phyloP scores from a whole-genome alignment of 2,797 vertebrate genomes.

The Coreius guichenoti region DNA sequence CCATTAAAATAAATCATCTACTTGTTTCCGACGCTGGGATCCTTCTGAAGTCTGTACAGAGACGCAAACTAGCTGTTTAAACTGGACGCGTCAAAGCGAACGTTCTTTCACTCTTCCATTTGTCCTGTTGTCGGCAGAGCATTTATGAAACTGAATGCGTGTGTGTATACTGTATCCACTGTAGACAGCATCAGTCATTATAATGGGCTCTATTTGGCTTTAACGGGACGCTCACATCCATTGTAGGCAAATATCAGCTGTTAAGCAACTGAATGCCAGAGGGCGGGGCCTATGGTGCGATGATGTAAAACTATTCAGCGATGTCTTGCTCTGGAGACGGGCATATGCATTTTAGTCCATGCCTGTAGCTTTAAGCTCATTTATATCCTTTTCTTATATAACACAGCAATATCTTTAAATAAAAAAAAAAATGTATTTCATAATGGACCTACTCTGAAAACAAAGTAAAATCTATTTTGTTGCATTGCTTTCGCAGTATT shows the following conservation, averaged over 20 bases:
- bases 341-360: not conserved
- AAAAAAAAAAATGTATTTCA: not conserved
- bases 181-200: too few species aligned
- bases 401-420: not conserved
- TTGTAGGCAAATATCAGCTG: too few species aligned
- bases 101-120: not conserved
- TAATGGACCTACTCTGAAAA: not conserved
- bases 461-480: conserved; percentile 6
- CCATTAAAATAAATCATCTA: too few species aligned
- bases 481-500: not conserved
- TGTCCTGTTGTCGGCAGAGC: not conserved
- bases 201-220: not conserved
- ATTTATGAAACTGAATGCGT: not conserved
- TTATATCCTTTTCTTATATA: not conserved
- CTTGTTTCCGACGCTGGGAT: not conserved
- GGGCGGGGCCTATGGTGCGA: too few species aligned
- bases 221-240: not conserved
- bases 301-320: not conserved
- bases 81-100: too few species aligned
- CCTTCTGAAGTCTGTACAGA: not conserved
- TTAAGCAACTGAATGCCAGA: too few species aligned
- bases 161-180: too few species aligned
- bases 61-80: not conserved
- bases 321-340: not conserved
- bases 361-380: not conserved